Conservation (phyloP, 2,113 vertebrate species). For the Elgaria multicarinata region DNA sequence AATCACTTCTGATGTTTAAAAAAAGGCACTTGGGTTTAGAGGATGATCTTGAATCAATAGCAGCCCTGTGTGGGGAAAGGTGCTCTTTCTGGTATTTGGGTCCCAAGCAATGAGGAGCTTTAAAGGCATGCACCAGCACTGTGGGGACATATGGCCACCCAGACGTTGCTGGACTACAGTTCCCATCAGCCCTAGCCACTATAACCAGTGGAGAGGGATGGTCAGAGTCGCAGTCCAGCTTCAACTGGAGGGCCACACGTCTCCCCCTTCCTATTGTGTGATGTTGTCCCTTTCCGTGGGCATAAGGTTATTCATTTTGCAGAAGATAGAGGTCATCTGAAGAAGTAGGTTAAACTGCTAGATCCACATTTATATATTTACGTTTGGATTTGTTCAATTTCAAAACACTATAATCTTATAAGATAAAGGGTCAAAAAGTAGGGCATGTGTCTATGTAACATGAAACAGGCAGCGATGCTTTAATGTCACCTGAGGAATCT, state of each 20-base stretch:
- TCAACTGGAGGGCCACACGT: too few species aligned
- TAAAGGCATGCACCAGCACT: background rate
- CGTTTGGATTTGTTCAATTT: background rate
- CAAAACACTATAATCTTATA: background rate
- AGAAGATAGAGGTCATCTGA: background rate
- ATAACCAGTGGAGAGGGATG: too few species aligned
- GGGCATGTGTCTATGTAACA: background rate
- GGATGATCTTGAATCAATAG: too few species aligned
- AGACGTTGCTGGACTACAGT: too few species aligned
- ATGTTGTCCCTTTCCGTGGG: background rate
- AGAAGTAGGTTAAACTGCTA: background rate
- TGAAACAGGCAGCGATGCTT: background rate
- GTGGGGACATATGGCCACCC: too few species aligned
- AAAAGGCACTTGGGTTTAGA: background rate
- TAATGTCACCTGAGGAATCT: background rate
- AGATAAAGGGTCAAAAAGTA: background rate
- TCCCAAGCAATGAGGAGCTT: background rate
- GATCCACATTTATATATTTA: background rate
- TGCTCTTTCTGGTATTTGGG: background rate
- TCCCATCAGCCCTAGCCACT: too few species aligned
- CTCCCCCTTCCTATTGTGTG: background rate
- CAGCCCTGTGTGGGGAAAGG: background rate
- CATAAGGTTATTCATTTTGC: background rate
- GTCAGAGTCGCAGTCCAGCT: too few species aligned
- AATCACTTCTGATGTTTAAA: too few species aligned